Base-by-base conservation (phyloP, 2,888 invertebrate genomes). In the Xiphydria camelus region DNA sequence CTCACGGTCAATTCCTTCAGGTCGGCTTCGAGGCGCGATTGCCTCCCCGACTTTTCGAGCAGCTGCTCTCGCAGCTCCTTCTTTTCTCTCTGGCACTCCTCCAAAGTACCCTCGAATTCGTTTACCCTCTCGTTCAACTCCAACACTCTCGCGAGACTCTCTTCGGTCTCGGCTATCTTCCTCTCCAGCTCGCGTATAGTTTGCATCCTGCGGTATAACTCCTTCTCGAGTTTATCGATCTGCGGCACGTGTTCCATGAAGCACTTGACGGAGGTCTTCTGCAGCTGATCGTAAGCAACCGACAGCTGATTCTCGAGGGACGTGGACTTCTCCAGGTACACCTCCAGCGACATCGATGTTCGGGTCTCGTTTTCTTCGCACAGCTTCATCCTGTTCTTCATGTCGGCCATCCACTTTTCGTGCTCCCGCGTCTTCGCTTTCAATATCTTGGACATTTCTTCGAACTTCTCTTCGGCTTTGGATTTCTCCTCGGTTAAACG, bases 221-320 rank as follows among this genome's bases (percentile, higher is more conserved):
- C 59, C 9, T 44, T 46, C 25, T 66, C 58, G 19, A 69, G 35
- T 17, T 48, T 44, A 12, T 58, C 53, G 10, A 72, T 62, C 36
- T 55, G 59, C 2, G 57, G 45, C 4, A 61, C 38, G 10, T 66
- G 61, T 19, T 64, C 61, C n/a, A 50, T 49, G 3, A 35, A 40
- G 21, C 54, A 60, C 37, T 41, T 53, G 4, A 44, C 29, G 6
- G 52, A 49, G n/a, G 37, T 47, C 37, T 55, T 45, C 7, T 66
- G 58, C 9, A 68, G 44, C 31, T 64, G 40, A 1, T 32, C 41
- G 10, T 51, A 54, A 3, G 56, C 49, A 20, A 34, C 31, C 2
- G 56, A 55, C 18, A 69, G 41, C 33, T 65, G 55, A 25, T 46
- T 57, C 33, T 63, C 58, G 1, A 70, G 42, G 0, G 39, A 40